Base-by-base conservation (phyloP, 2,888 invertebrate species). In the Antitype chi region DNA sequence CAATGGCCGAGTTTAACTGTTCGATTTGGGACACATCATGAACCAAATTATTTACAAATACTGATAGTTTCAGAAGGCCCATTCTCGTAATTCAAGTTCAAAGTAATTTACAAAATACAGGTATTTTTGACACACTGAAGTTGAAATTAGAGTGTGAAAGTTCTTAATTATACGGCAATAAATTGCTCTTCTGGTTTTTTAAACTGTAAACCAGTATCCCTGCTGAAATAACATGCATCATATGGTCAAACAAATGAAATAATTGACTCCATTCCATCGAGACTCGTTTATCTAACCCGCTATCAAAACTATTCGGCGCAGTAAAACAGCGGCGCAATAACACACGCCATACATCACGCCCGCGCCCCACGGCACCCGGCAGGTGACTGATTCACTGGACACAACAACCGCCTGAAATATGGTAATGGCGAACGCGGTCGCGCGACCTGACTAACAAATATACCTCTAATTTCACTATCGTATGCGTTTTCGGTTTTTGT, bases 341-440 rank as follows among this genome's bases (percentile, higher is more conserved):
- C 91, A 87, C 80, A 75, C 78, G 85, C 81, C 84, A 88, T 93
- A 88, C 85, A 89, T 93, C 89, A 93, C 89, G 84, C 64, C 69
- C 84, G 81, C 85, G 80, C 76, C 84, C 82, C 82, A 82, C 85
- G 82, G 85, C 55, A 74, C 74, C 77, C 82, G 86, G 84, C 91
- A 93, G 93, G 93, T 93, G 93, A 93, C 91, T 93, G 93, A 92
- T 92, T 91, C 92, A 93, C 88, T 90, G 85, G 87, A 84, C 88
- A 87, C 89, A 90, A 91, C 91, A 88, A 90, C 90, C 89, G 85
- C 81, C 84, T 94, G 92, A 94, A 90, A 90, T 92, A 93, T 91
- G 93, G 90, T 94, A 91, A 94, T 93, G 91, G 92, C 68, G 47
- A 72, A 80, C 87, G 88, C 85, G 85, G 82, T 82, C 80, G 73